Base-by-base conservation (phyloP, 2,888 invertebrate genomes). In the Thymelicus lineola region DNA sequence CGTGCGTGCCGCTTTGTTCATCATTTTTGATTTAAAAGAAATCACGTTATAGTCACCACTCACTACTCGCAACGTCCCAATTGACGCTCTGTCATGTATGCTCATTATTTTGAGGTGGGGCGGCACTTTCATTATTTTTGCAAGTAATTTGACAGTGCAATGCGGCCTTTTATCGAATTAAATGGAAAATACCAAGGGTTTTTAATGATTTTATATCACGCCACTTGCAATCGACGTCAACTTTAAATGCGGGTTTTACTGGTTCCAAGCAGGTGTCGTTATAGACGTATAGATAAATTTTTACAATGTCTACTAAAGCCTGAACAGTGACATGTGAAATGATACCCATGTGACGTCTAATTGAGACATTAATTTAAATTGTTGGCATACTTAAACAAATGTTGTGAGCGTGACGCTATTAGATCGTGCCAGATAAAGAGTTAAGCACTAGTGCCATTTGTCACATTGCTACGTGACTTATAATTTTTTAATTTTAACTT, bases 1-100 rank as follows among this genome's bases (percentile, higher is more conserved):
- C 67, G 75, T 79, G 83, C 79, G 80, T 77, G 77, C 73, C 66
- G 36, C 71, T 71, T 67, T 70, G 70, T 67, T 67, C 67, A 53
- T 70, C 62, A 61, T 64, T 70, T 71, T 36, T 65, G 62, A 70
- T 70, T 64, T 70, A 63, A 68, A 53, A 68, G 62, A 62, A 68
- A 68, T 68, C 68, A 57, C 68, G 50, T 57, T 20, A 68, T 62
- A 57, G 62, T 62, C 62, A 57, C 61, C 28, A 62, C 62, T 17
- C 62, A 57, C 61, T n/a, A 62, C 62, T 17, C 36, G 55, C 20
- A 20, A 3, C 20, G 20, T 55, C 57, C 68, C 55, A 68, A 68
- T 68, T 68, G 68, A 62, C 20, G 67, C 67, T 12, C 55, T 35
- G 67, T 66, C 67, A 62, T 68, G 68, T 62, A 62, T 57, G 68